These are phyloP conservation scores for Calonectris borealis DNA, from an alignment of 2,113 vertebrate genomes.

Conservation along the genomic window DNA sequence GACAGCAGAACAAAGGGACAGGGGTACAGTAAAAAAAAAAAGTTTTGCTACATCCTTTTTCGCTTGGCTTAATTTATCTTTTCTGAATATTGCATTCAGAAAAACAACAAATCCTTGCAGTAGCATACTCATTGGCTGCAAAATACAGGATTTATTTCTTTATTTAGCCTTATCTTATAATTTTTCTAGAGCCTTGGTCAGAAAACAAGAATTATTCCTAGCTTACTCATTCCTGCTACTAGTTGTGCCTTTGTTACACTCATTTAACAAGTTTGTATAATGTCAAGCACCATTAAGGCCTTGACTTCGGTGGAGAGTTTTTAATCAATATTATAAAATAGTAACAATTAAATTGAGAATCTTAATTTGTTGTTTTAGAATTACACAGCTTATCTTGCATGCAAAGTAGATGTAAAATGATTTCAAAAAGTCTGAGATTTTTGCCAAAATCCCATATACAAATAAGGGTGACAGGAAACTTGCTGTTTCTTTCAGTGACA, in stretches of 20 bases:
- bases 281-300: neutral
- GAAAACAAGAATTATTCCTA: neutral
- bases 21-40: neutral
- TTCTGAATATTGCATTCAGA: neutral
- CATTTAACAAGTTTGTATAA: neutral
- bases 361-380: neutral
- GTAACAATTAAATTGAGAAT: neutral
- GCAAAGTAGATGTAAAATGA: neutral
- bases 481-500: neutral
- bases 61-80: neutral
- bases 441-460: neutral
- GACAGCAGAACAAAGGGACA: neutral
- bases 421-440: neutral
- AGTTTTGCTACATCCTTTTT: neutral
- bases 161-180: neutral
- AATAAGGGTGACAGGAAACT: neutral
- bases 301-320: neutral
- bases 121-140: neutral
- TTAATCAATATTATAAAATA: neutral
- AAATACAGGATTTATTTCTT: neutral
- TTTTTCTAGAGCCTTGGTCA: neutral
- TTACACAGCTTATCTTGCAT: neutral
- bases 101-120: neutral
- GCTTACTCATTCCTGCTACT: neutral
- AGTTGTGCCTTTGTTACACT: neutral